Conservation (phyloP, 1,140 invertebrate genomes). For the Zaprionus lachaisei region DNA sequence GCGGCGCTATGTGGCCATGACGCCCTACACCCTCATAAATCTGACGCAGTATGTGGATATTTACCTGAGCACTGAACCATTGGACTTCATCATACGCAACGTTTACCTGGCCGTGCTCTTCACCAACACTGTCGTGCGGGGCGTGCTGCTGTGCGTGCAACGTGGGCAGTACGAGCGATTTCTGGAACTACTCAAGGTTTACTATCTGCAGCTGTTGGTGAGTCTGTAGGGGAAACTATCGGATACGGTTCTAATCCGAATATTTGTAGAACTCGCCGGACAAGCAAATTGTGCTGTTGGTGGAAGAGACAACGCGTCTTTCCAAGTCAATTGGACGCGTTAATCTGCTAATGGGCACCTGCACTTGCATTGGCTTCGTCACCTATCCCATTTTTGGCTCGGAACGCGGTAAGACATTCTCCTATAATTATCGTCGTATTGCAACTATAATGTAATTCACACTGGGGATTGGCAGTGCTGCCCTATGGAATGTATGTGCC, state of each 20-base stretch:
- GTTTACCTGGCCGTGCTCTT: conserved; percentile 72
- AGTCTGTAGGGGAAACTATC: not conserved
- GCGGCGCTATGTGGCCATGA: conserved; percentile 70
- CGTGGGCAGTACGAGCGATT: conserved; percentile 2
- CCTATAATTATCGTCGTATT: not conserved
- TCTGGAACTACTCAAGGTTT: conserved; percentile 1
- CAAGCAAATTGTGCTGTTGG: conserved; percentile 17
- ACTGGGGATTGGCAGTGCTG: conserved; percentile 47
- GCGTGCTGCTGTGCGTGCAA: conserved; percentile 58
- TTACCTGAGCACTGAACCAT: conserved; percentile 65
- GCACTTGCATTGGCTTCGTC: conserved; percentile 56
- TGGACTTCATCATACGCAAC: conserved; percentile 75
- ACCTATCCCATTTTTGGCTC: conserved; percentile 75
- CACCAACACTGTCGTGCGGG: conserved; percentile 65
- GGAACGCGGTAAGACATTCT: conserved; percentile 44
- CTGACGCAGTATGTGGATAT: conserved; percentile 73
- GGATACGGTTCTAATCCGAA: not conserved
- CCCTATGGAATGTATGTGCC: conserved; percentile 78
- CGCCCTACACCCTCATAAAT: conserved; percentile 64
- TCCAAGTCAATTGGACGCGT: conserved; percentile 63
- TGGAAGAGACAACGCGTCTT: conserved; percentile 55
- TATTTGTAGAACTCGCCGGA: conserved; percentile 42
- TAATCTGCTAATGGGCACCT: conserved; percentile 53
- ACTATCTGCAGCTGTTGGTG: conserved; percentile 23
- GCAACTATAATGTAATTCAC: not conserved